Base-by-base conservation (phyloP, 2,113 vertebrate species). In the Silurus glanis region DNA sequence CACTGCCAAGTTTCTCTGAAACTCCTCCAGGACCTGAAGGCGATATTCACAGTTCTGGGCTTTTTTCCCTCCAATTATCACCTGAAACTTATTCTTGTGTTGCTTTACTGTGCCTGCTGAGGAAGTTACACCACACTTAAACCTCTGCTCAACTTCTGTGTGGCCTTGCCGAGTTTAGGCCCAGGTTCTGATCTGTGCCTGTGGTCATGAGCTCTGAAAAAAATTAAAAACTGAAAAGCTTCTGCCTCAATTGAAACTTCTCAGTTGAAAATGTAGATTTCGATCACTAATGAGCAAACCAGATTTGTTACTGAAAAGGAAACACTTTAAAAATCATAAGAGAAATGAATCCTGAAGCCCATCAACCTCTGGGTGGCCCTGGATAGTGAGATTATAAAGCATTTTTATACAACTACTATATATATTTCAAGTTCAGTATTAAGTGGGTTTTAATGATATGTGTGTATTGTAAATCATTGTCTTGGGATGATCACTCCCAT, bases 11-110 rank as follows among this genome's bases (percentile, higher is more conserved):
- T 86, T 83, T 87, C 78, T 84, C 86, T 86, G 67, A 90, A 88
- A 88, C 86, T 86, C 84, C 84, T 88, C 86, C 79, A 86, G 86
- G 74, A 88, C 88, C 86, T 90, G 85, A 82, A 86, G 84, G 89
- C 78, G 84, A 87, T 82, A 86, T 89, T 89, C 72, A 86, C 85
- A 90, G 81, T 88, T 88, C 66, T 37, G 78, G 76, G 56, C 21
- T 55, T 58, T 80, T 45, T 62, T 84, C n/a, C 87, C 84, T 85
- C 71, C 82, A 82, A 90, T 92, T 89, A 90, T 88, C 16, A 82
- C 80, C 75, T 76, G 81, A 90, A 59, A 89, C 76, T 61, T 82
- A 67, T 81, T 88, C 72, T 86, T 82, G 72, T 85, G 80, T 87
- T 86, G 64, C 80, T 76, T 78, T 78, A 78, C 21, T 61, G n/a